These are phyloP conservation scores for Drosophila prolongata DNA, from an alignment of 2,888 invertebrate genomes.

Conservation along the genomic window DNA sequence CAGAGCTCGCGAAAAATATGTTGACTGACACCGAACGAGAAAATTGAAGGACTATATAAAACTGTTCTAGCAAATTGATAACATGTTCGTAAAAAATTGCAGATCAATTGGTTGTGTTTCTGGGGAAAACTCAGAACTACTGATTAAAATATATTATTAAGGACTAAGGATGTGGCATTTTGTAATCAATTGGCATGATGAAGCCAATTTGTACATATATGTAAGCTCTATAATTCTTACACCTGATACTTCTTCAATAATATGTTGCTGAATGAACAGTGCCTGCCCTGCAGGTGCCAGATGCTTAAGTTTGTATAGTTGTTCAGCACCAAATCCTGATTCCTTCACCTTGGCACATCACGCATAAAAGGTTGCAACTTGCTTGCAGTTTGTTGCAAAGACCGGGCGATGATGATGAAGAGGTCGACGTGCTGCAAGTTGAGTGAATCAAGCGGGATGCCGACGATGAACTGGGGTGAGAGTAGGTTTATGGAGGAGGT, in stretches of 20 bases:
- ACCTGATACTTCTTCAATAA: neutral
- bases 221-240: neutral
- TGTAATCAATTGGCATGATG: no score
- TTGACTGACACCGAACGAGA: slow-evolving; percentile 10
- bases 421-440: slow-evolving; percentile 38
- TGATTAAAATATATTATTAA: neutral
- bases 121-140: neutral
- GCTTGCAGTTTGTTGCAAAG: slow-evolving; percentile 73
- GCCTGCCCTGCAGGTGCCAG: slow-evolving; percentile 2
- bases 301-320: slow-evolving; percentile 18
- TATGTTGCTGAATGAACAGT: slow-evolving; percentile 14
- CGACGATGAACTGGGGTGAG: slow-evolving; percentile 10
- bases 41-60: neutral
- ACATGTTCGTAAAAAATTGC: neutral
- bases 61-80: neutral
- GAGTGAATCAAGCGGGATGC: slow-evolving; percentile 32
- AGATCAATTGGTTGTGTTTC: neutral
- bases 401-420: slow-evolving; percentile 33
- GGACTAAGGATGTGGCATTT: no score
- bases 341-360: slow-evolving; percentile 14
- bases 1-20: slow-evolving; percentile 5
- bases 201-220: neutral
- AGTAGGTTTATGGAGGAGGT: slow-evolving; percentile 1
- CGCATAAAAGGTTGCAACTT: slow-evolving; percentile 73
- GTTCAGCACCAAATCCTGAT: slow-evolving; percentile 11